Conservation (phyloP, 2,888 invertebrate genomes). For the Rhagonycha fulva region DNA sequence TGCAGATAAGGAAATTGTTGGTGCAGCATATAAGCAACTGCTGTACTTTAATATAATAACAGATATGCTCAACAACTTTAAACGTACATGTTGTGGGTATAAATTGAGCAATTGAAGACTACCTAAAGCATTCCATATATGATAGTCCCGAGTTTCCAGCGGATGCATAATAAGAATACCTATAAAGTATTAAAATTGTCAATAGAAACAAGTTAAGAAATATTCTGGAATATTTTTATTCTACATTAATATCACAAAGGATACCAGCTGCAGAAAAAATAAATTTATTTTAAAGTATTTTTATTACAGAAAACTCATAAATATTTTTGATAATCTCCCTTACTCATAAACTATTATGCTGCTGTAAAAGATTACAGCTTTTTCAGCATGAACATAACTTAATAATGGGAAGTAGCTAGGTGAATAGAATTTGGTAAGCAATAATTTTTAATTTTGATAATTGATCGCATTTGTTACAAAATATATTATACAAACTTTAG, state of each 20-base stretch:
- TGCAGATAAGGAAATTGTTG: slow-evolving; percentile 21
- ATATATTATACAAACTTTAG: background rate
- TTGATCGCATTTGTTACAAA: background rate
- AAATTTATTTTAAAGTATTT: background rate
- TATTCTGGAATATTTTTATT: background rate
- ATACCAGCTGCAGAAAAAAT: background rate
- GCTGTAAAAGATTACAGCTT: background rate
- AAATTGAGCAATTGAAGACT: slow-evolving; percentile 18
- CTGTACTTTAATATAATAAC: slow-evolving; percentile 5
- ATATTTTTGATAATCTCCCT: background rate
- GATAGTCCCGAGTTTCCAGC: background rate
- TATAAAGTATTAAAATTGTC: background rate
- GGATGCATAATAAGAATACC: background rate
- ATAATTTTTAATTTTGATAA: background rate
- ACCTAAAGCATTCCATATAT: background rate
- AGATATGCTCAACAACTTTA: slow-evolving; percentile 16
- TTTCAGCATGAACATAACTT: background rate
- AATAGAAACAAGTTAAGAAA: background rate
- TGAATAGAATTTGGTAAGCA: background rate
- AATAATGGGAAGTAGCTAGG: background rate
- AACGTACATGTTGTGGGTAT: slow-evolving; percentile 19
- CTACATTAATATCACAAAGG: background rate
- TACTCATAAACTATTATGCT: background rate
- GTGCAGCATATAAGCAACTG: slow-evolving; percentile 12
- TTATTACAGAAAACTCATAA: background rate